Conservation (phyloP, 2,113 vertebrate genomes). For the Coptodon bakossiorum region DNA sequence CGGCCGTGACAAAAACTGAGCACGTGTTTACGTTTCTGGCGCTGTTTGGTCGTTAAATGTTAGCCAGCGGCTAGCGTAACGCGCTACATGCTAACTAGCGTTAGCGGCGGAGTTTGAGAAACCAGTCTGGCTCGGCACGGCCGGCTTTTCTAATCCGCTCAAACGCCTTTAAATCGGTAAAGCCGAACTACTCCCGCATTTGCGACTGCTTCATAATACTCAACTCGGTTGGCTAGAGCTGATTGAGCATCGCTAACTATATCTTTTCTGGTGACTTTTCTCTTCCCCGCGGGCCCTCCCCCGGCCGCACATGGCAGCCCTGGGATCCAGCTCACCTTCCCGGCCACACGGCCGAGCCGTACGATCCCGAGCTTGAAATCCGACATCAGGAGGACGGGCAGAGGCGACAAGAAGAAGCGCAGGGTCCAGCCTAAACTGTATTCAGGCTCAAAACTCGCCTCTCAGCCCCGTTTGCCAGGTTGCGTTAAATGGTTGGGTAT, state of each 20-base stretch:
- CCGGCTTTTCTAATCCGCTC: slow-evolving; percentile 39
- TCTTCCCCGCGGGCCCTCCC: slow-evolving; percentile 56
- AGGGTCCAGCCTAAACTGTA: slow-evolving; percentile 11
- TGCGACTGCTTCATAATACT: neutral
- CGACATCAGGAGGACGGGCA: slow-evolving; percentile 78
- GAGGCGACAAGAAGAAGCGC: slow-evolving; percentile 11
- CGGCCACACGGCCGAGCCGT: slow-evolving; percentile 94
- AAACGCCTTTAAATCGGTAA: neutral
- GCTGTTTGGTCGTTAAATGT: neutral
- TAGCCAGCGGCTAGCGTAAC: neutral
- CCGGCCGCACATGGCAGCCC: slow-evolving; percentile 75
- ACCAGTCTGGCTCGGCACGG: slow-evolving; percentile 31
- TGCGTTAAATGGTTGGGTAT: slow-evolving; percentile 30
- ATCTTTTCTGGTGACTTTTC: neutral
- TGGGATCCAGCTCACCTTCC: slow-evolving; percentile 82
- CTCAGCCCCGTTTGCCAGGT: slow-evolving; percentile 60
- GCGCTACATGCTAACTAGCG: slow-evolving; percentile 39
- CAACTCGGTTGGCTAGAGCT: neutral
- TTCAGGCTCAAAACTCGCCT: slow-evolving; percentile 34
- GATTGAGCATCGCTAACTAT: neutral
- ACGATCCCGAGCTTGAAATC: slow-evolving; percentile 95
- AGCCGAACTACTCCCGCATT: neutral
- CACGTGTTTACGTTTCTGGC: neutral
- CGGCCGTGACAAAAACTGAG: neutral
- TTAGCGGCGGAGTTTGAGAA: slow-evolving; percentile 34